Evolutionary conservation across 2,888 invertebrate species (phyloP), one percentile per base, ranked within the genome.

Genomic region (Eucera pruinosa): DNA sequence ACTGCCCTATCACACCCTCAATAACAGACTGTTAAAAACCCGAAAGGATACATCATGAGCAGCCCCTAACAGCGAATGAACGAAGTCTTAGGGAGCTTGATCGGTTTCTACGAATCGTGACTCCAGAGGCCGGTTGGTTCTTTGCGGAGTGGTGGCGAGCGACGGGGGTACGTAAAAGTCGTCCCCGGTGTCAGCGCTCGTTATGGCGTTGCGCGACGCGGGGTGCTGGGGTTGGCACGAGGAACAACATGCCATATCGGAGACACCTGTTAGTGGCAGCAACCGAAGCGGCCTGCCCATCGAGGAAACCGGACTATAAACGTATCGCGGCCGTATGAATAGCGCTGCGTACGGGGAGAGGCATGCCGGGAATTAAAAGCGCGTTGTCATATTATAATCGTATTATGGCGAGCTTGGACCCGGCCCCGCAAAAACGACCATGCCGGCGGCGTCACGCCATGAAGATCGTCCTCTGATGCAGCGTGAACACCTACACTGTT

Each of bases 231-330:
- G 81, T 84, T 82, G 71, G 83, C 83, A 79, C 83, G 82, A 82
- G 82, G 80, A 86, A 88, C 90, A 91, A 90, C 88, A 89, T 91
- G 89, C 91, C 90, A 90, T 91, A 91, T 91, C 88, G 89, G 90
- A 87, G 89, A 91, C 90, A 91, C 90, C 90, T 90, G 90, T 90
- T 90, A 90, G 89, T 84, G 86, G 86, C 82, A 81, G 81, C 78
- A 69, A 76, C 65, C 82, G 70, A 78, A 41, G 45, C 61, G 54
- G 68, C 68, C 67, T 33, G 62, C 39, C 30, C 57, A 36, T 23
- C 61, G 27, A 58, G 58, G 57, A n/a, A 60, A 62, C 57, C 68
- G 39, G 70, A 50, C 82, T 84, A 83, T 79, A 87, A 86, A 83
- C 73, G 84, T 74, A 81, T 83, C 80, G 78, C 71, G 75, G 77